Percentiles rank a stretch among this genome's conserved stretches.
These are phyloP conservation scores for Pogonocichla stellata DNA, from an alignment of 2,113 vertebrate genomes.

Conservation along the genomic window DNA sequence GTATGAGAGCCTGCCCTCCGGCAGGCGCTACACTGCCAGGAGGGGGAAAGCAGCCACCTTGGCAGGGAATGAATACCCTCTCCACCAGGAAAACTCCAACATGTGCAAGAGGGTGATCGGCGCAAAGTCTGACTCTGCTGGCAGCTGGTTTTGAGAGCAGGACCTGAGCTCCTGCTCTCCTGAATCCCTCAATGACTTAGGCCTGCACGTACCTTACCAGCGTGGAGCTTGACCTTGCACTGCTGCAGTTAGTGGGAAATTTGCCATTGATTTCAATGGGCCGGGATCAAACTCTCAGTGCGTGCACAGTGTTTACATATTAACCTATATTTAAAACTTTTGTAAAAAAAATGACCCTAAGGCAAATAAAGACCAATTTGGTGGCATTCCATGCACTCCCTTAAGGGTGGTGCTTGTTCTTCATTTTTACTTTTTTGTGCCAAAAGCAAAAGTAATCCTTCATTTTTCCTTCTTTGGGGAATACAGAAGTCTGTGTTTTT, in stretches of 20 bases:
- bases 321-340: conserved; percentile 86
- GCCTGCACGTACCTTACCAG: neutral
- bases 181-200: neutral
- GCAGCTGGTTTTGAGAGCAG: conserved; percentile 75
- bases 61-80: conserved; percentile 88
- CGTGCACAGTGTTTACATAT: conserved; percentile 90
- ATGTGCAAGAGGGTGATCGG: conserved; percentile 90
- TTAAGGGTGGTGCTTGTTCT: conserved; percentile 1
- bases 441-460: neutral
- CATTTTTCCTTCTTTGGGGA: neutral
- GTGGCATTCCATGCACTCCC: neutral
- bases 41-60: conserved; percentile 72
- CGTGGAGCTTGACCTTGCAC: conserved; percentile 8
- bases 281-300: conserved; percentile 42
- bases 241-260: conserved; percentile 12
- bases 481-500: neutral
- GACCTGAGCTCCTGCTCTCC: neutral
- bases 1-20: conserved; percentile 84
- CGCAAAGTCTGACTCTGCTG: conserved; percentile 50
- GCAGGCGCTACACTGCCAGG: conserved; percentile 72
- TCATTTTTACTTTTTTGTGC: conserved; percentile 13
- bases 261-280: conserved; percentile 39
- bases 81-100: conserved; percentile 95
- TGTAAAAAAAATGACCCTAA: conserved; percentile 47
- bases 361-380: conserved; percentile 3